Base-by-base conservation (phyloP, 2,797 vertebrate species). In the Morus bassanus region DNA sequence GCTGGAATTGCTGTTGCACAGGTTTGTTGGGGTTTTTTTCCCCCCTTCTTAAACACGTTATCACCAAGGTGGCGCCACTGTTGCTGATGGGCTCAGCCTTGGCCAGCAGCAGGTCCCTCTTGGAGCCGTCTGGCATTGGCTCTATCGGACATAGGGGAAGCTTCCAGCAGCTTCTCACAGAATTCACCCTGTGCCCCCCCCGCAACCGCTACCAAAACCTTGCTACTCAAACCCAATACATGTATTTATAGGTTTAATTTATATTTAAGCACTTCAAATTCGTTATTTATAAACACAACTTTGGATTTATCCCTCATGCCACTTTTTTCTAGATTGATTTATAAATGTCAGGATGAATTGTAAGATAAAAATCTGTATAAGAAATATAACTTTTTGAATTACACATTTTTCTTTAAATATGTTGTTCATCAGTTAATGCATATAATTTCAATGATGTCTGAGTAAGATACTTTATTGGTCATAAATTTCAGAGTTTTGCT, bases 161-260 rank as follows among this genome's bases (percentile, higher is more conserved):
- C 18, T 46, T 21, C 45, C 10, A 46, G 45, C 18, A 46, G 45
- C 45, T 46, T 46, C 45, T 46, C 45, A 46, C 18, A 21, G 45
- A 46, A 46, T 19, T 19, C 45, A 46, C 19, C 14, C 45, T 21
- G 45, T 46, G 19, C 19, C 45, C 45, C 45, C 17, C 45, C 45
- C 5, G 19, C 45, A 21, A 11, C 45, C 45, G 19, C 45, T 46
- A 11, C 45, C 45, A 46, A 19, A 46, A 46, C 45, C 45, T 46
- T 46, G 45, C 45, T 18, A 21, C 19, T 7, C 45, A 46, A 46
- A 46, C 18, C 19, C 45, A 45, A 46, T 46, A 10, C 45, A 18
- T 46, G 5, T 46, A 74, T 85, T 89, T 96, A 59, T 54, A 64
- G 16, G 5, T 94, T 95, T 94, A 69, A 85, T 88, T 94, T 93